A percentile compares a stretch with the other conserved stretches of the same genome.
Evolutionary conservation across 2,888 invertebrate species (phyloP).

Genomic region (Steinernema hermaphroditum): DNA sequence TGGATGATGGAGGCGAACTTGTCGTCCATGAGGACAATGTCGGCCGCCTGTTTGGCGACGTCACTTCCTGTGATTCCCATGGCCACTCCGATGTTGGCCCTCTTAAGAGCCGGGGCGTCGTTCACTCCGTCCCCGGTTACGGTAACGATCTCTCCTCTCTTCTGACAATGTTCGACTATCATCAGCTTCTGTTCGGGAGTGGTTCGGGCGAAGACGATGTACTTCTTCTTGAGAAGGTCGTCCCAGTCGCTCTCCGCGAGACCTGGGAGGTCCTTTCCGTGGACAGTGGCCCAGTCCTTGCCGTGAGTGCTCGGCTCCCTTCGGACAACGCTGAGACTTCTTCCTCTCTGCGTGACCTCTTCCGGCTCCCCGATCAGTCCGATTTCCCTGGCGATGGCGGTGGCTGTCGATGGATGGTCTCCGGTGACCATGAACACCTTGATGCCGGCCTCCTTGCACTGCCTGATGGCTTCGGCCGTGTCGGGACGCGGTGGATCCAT

Average conservation of each 20-base stretch:
- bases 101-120: slow-evolving; percentile 47
- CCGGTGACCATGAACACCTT: slow-evolving; percentile 40
- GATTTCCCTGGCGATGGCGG: slow-evolving; percentile 36
- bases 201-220: slow-evolving; percentile 46
- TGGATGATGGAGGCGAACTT: slow-evolving; percentile 55
- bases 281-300: slow-evolving; percentile 45
- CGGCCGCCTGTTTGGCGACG: slow-evolving; percentile 57
- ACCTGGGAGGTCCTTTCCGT: slow-evolving; percentile 44
- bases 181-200: slow-evolving; percentile 50
- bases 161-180: slow-evolving; percentile 47
- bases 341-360: slow-evolving; percentile 6
- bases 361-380: slow-evolving; percentile 34
- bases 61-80: slow-evolving; percentile 49
- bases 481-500: slow-evolving; percentile 56
- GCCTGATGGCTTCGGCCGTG: slow-evolving; percentile 32
- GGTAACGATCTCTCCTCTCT: slow-evolving; percentile 47
- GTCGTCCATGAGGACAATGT: slow-evolving; percentile 53
- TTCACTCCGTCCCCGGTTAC: slow-evolving; percentile 51
- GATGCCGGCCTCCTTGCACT: slow-evolving; percentile 37
- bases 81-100: slow-evolving; percentile 50
- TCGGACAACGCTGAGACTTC: slow-evolving; percentile 16
- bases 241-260: slow-evolving; percentile 35
- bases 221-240: slow-evolving; percentile 24
- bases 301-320: slow-evolving; percentile 30
- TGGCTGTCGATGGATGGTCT: slow-evolving; percentile 40